These are phyloP conservation scores for Mergus octosetaceus DNA, from an alignment of 2,797 vertebrate species.

Conservation along the genomic window DNA sequence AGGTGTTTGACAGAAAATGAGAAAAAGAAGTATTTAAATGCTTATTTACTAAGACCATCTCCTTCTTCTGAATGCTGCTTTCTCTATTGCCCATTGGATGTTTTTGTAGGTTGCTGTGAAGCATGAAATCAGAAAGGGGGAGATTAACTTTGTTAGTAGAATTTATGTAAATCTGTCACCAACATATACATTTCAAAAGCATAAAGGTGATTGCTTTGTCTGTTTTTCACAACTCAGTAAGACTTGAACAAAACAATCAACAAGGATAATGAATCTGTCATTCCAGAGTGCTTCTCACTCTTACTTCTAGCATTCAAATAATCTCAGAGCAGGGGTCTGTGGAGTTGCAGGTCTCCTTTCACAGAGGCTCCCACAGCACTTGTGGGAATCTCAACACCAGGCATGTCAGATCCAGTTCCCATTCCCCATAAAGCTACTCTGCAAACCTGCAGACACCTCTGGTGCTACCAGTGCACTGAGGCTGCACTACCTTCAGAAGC, in stretches of 20 bases:
- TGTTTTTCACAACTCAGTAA: not conserved
- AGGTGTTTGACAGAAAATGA: not conserved
- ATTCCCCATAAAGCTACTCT: not conserved
- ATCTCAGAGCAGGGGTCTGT: not conserved
- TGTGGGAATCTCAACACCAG: not conserved
- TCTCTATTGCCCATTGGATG: not conserved
- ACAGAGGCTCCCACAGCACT: not conserved
- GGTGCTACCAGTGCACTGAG: not conserved
- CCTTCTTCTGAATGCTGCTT: not conserved
- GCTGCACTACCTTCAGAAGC: not conserved
- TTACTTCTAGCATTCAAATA: fast-evolving
- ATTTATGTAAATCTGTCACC: not conserved
- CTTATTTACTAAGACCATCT: not conserved
- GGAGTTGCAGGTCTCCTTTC: not conserved
- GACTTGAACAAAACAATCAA: not conserved
- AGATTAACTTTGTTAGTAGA: not conserved
- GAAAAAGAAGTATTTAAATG: not conserved
- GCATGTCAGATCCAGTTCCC: not conserved
- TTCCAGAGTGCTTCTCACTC: not conserved
- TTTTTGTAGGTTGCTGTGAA: not conserved
- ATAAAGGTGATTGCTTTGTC: not conserved
- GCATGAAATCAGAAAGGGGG: not conserved
- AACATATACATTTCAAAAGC: not conserved
- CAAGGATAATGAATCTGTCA: not conserved
- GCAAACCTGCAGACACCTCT: not conserved